Percentiles rank a stretch among this genome's conserved stretches.
Evolutionary conservation across 2,797 vertebrate species (phyloP).

Genomic region (Xiphophorus birchmanni): DNA sequence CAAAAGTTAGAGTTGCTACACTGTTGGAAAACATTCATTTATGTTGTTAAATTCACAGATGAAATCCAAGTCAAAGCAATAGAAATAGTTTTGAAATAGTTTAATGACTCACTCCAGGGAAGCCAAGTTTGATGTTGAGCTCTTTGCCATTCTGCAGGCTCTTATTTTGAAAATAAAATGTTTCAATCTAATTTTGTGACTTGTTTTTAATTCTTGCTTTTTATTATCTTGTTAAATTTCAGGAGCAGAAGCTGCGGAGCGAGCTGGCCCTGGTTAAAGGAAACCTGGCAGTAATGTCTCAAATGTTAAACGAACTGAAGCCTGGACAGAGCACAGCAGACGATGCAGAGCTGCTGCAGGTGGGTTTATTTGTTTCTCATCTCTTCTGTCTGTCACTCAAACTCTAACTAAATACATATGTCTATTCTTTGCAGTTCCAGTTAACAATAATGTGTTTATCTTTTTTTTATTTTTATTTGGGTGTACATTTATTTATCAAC

Average conservation of each 20-base stretch:
- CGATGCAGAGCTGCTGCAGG: slow-evolving; percentile 91
- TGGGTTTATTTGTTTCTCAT: slow-evolving; percentile 56
- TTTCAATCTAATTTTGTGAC: background rate
- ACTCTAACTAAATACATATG: background rate
- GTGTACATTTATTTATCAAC: background rate
- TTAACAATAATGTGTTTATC: background rate
- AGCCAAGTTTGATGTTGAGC: background rate
- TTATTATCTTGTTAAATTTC: slow-evolving; percentile 10
- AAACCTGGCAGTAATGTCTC: slow-evolving; percentile 93
- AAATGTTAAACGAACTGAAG: slow-evolving; percentile 91
- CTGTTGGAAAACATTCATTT: background rate
- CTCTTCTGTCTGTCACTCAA: background rate
- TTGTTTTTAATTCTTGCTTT: background rate
- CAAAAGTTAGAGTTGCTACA: background rate
- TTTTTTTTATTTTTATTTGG: background rate
- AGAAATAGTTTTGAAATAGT: background rate
- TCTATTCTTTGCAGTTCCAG: background rate
- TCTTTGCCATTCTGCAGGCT: background rate
- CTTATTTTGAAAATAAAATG: background rate
- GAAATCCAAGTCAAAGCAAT: background rate
- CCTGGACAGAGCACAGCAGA: slow-evolving; percentile 85
- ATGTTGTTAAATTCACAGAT: background rate
- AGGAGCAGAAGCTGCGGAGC: slow-evolving; percentile 89
- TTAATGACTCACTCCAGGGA: background rate
- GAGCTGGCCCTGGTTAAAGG: slow-evolving; percentile 93